Conservation (phyloP, 2,797 vertebrate genomes). For the Bryconaethiops microstoma region DNA sequence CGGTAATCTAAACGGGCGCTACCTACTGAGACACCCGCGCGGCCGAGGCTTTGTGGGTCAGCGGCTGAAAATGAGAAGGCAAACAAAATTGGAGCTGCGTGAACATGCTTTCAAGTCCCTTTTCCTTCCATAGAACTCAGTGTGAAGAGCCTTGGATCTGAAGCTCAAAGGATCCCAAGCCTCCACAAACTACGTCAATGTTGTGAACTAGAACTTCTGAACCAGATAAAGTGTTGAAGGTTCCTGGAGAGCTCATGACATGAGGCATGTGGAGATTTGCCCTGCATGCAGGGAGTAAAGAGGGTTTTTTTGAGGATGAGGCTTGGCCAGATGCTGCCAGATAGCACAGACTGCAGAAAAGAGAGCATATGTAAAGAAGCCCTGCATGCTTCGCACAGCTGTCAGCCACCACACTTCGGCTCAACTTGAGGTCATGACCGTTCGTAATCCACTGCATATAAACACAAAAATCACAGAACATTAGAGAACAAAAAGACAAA, state of each 20-base stretch:
- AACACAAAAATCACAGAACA: background rate
- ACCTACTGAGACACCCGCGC: background rate
- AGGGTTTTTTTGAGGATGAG: background rate
- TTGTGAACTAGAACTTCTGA: conserved; percentile 30
- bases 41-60: background rate
- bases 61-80: conserved; percentile 36
- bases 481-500: background rate
- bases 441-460: background rate
- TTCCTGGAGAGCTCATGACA: conserved; percentile 14
- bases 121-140: conserved; percentile 12
- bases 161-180: conserved; percentile 16
- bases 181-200: conserved; percentile 23
- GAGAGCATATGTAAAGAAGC: conserved; percentile 46
- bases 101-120: conserved; percentile 14
- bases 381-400: conserved; percentile 39
- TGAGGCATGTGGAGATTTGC: conserved; percentile 24
- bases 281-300: conserved; percentile 16
- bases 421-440: conserved; percentile 14
- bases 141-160: conserved; percentile 4
- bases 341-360: conserved; percentile 37
- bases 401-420: conserved; percentile 18
- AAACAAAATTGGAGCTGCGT: conserved; percentile 16
- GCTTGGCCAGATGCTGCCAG: conserved; percentile 5
- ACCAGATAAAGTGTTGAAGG: conserved; percentile 22
- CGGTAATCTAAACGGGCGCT: background rate